phyloP scores from a whole-genome alignment of 1,140 invertebrate genomes.

The Whitmania pigra region DNA sequence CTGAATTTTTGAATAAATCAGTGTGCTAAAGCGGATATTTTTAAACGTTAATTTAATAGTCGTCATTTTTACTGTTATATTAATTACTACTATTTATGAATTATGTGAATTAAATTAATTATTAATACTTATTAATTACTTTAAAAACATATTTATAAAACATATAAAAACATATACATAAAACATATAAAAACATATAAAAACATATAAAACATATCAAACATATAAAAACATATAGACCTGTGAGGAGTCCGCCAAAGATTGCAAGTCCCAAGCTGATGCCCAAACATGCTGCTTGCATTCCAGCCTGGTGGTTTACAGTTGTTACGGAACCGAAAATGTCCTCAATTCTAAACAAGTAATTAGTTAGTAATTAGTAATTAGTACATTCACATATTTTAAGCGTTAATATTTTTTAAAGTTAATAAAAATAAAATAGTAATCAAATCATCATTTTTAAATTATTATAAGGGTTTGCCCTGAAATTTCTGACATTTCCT shows the following conservation, averaged over 20 bases:
- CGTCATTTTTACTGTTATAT: neutral
- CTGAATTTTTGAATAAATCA: neutral
- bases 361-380: too few species aligned
- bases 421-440: too few species aligned
- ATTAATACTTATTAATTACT: neutral
- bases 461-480: too few species aligned
- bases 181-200: too few species aligned
- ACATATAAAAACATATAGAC: too few species aligned
- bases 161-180: too few species aligned
- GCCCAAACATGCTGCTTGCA: constrained; percentile 15
- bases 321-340: neutral
- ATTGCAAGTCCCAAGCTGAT: constrained; percentile 13
- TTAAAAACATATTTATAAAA: neutral
- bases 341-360: neutral
- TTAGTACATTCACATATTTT: neutral
- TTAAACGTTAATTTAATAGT: neutral
- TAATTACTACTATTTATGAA: neutral
- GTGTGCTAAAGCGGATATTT: neutral
- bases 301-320: neutral
- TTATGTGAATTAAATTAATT: too few species aligned
- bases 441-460: too few species aligned
- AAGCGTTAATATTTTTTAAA: too few species aligned
- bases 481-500: too few species aligned
- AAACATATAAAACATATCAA: too few species aligned
- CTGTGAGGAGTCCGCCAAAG: constrained; percentile 5